These are phyloP conservation scores for Oryzias celebensis DNA, from an alignment of 2,113 vertebrate genomes.

Conservation along the genomic window DNA sequence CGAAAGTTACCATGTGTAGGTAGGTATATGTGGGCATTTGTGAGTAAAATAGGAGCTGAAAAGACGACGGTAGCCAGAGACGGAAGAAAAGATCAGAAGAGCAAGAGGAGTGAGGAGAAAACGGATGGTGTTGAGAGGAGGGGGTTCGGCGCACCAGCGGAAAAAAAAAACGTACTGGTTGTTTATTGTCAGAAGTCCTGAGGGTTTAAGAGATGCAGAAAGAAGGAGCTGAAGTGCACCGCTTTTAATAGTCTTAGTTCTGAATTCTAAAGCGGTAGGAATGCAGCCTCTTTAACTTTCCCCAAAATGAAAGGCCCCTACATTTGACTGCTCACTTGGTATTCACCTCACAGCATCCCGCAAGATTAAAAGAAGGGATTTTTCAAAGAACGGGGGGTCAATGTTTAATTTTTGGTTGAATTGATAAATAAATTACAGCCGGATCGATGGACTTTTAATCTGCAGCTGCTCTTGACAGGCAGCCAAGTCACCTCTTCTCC, in stretches of 20 bases:
- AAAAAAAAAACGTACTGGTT: conserved; percentile 39
- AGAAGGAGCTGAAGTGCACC: conserved; percentile 28
- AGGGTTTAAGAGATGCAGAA: conserved; percentile 44
- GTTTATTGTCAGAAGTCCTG: conserved; percentile 60
- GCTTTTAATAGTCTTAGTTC: conserved; percentile 39
- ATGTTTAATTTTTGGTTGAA: conserved; percentile 73
- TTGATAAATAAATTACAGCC: conserved; percentile 71
- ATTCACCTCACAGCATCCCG: conserved; percentile 45
- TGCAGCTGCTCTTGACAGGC: conserved; percentile 39
- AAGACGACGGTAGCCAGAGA: conserved; percentile 45
- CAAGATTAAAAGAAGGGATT: conserved; percentile 53
- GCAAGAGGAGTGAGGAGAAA: conserved; percentile 39
- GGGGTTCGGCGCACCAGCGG: conserved; percentile 21
- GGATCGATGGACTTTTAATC: conserved; percentile 74
- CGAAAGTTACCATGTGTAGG: conserved; percentile 33
- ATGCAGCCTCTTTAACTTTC: conserved; percentile 36
- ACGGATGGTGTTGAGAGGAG: conserved; percentile 23
- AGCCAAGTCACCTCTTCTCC: conserved; percentile 33
- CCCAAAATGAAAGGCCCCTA: conserved; percentile 6
- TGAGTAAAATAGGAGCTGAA: conserved; percentile 19
- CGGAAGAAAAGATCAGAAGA: conserved; percentile 55
- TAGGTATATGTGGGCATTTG: conserved; percentile 20
- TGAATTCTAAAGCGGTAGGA: conserved; percentile 24
- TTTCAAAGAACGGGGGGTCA: conserved; percentile 56
- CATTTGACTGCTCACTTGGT: conserved; percentile 31